phyloP scores from a whole-genome alignment of 2,113 vertebrate genomes.

The Salvelinus alpinus region DNA sequence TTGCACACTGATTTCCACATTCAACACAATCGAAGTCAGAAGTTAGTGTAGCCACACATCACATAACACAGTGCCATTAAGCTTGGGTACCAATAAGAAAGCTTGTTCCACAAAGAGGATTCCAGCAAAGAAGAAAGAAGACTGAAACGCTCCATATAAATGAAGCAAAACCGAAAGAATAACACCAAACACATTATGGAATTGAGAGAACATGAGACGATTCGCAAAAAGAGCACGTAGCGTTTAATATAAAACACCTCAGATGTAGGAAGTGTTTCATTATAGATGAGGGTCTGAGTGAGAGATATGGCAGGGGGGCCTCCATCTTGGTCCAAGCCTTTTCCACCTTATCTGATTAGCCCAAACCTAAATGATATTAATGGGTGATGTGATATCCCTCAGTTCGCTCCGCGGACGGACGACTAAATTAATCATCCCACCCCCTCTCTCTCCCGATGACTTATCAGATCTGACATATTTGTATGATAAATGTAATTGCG shows the following conservation, averaged over 20 bases:
- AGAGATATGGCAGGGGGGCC: slow-evolving; percentile 13
- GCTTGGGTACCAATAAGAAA: no score
- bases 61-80: no score
- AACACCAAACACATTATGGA: neutral
- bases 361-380: slow-evolving; percentile 33
- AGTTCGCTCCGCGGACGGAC: slow-evolving; percentile 17
- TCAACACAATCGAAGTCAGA: no score
- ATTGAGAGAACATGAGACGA: neutral
- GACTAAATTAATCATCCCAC: slow-evolving; percentile 39
- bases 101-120: no score
- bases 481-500: slow-evolving; percentile 65
- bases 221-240: neutral
- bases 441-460: slow-evolving; percentile 33
- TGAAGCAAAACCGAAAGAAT: neutral
- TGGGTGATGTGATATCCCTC: slow-evolving; percentile 47
- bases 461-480: slow-evolving; percentile 56
- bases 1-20: no score
- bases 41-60: no score
- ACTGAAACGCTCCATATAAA: no score
- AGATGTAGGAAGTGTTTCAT: slow-evolving; percentile 33
- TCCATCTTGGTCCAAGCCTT: slow-evolving; percentile 10
- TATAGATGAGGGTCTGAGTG: slow-evolving; percentile 27
- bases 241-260: slow-evolving; percentile 17
- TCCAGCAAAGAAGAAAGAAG: no score
- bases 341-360: slow-evolving; percentile 55